These are phyloP conservation scores for Marasmarcha lunaedactyla DNA, from an alignment of 2,888 invertebrate species.

Conservation along the genomic window DNA sequence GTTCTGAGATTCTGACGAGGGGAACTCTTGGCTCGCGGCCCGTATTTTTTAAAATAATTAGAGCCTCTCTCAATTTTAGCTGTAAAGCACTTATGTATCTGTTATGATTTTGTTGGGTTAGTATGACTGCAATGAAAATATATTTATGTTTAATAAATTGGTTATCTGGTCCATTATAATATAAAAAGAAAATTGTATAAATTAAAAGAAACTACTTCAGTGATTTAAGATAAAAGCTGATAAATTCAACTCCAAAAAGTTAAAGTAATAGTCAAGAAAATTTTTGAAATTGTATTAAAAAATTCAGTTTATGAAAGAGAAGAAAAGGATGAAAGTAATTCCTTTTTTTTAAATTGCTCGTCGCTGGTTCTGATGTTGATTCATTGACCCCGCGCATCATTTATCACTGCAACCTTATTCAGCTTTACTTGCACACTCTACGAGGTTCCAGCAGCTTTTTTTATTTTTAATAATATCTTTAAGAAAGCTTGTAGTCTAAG, in stretches of 20 bases:
- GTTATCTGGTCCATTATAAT: too few species aligned
- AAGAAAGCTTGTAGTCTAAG: too few species aligned
- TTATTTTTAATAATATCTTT: conserved; percentile 24
- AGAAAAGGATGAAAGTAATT: conserved; percentile 30
- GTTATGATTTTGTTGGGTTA: not conserved
- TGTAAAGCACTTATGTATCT: not conserved
- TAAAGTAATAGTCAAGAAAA: too few species aligned
- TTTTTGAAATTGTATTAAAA: not conserved
- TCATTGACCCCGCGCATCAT: conserved; percentile 54
- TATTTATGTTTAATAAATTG: too few species aligned
- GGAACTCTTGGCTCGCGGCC: conserved; percentile 6
- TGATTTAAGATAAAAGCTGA: too few species aligned
- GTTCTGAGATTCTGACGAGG: conserved; percentile 6
- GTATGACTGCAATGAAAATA: too few species aligned
- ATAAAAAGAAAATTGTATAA: too few species aligned
- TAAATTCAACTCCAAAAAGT: too few species aligned
- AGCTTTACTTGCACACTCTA: not conserved
- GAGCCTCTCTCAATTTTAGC: conserved; percentile 1
- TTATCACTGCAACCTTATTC: conserved; percentile 51
- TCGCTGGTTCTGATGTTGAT: conserved; percentile 52
- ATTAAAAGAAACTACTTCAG: too few species aligned
- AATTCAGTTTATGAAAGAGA: conserved; percentile 21
- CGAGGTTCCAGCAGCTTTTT: conserved; percentile 7
- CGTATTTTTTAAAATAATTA: conserved; percentile 10
- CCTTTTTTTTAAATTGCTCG: conserved; percentile 48